Evolutionary conservation across 2,797 vertebrate genomes (phyloP).

Genomic region (Hoplostethus atlanticus): DNA sequence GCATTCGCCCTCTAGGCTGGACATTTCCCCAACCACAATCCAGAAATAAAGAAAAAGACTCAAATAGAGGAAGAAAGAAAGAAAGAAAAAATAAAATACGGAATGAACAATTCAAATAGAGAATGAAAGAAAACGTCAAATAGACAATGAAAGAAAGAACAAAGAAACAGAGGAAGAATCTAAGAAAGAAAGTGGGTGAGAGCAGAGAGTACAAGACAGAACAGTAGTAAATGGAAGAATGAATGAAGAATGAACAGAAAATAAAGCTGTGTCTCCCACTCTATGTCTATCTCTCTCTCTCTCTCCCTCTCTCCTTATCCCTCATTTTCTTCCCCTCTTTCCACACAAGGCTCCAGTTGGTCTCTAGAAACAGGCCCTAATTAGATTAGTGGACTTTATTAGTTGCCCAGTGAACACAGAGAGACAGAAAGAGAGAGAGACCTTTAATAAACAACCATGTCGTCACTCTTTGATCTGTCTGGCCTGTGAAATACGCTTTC

Average conservation of each 20-base stretch:
- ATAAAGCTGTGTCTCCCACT: not conserved
- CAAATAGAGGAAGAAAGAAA: not conserved
- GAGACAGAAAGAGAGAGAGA: constrained; percentile 40
- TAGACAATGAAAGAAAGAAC: too few species aligned
- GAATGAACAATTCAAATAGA: too few species aligned
- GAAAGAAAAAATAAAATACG: too few species aligned
- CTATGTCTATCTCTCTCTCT: not conserved
- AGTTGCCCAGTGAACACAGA: constrained; percentile 53
- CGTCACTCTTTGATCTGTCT: constrained; percentile 72
- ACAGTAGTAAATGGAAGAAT: too few species aligned
- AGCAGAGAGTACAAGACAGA: too few species aligned
- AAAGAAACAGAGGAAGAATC: too few species aligned
- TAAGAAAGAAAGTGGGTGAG: too few species aligned
- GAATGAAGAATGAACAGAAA: not conserved
- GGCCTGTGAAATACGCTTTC: constrained; percentile 62
- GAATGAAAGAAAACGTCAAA: too few species aligned
- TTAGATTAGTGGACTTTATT: constrained; percentile 80
- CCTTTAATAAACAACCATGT: constrained; percentile 59
- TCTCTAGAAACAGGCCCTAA: constrained; percentile 70
- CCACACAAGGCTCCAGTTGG: constrained; percentile 70
- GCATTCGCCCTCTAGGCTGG: constrained; percentile 25
- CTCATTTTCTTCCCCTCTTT: constrained; percentile 31
- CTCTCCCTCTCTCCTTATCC: not conserved
- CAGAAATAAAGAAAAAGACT: constrained; percentile 1
- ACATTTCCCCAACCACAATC: constrained; percentile 46